These are phyloP conservation scores for Pemphredon lugubris DNA, from an alignment of 2,888 invertebrate species.

Conservation along the genomic window DNA sequence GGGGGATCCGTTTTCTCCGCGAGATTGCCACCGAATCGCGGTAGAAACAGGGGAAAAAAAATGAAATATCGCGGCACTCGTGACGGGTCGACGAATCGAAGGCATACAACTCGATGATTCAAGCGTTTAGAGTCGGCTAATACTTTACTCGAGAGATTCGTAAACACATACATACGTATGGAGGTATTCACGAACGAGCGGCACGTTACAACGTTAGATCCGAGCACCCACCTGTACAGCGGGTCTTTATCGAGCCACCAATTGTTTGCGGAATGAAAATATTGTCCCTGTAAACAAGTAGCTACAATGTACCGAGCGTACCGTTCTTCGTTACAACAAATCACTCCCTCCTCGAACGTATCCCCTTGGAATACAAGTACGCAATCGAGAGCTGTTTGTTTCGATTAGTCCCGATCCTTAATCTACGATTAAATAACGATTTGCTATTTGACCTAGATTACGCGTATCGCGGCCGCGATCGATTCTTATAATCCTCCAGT, in stretches of 20 bases:
- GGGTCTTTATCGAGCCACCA: conserved; percentile 79
- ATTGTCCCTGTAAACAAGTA: conserved; percentile 80
- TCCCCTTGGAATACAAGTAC: conserved; percentile 54
- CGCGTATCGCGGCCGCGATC: conserved; percentile 56
- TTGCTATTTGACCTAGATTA: conserved; percentile 69
- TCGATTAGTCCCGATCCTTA: conserved; percentile 65
- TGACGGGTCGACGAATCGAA: conserved; percentile 53
- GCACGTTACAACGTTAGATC: conserved; percentile 67
- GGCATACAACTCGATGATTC: conserved; percentile 67
- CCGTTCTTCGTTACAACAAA: conserved; percentile 69
- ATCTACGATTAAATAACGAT: conserved; percentile 71
- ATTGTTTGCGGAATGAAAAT: conserved; percentile 81
- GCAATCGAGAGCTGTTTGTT: conserved; percentile 64
- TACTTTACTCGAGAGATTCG: conserved; percentile 70
- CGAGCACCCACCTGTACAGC: conserved; percentile 69
- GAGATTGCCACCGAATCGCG: neutral
- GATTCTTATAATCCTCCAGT: conserved; percentile 34
- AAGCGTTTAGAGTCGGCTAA: conserved; percentile 67
- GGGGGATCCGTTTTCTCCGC: too few relatives aligned
- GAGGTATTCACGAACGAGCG: conserved; percentile 54
- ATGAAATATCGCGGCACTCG: conserved; percentile 14
- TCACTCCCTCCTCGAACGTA: conserved; percentile 54
- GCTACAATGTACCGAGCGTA: conserved; percentile 65
- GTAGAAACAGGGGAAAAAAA: conserved; percentile 3
- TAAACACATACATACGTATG: conserved; percentile 61